Base-by-base conservation (phyloP, 64 coral and sea anemone species). In the Exaiptasia diaphana region DNA sequence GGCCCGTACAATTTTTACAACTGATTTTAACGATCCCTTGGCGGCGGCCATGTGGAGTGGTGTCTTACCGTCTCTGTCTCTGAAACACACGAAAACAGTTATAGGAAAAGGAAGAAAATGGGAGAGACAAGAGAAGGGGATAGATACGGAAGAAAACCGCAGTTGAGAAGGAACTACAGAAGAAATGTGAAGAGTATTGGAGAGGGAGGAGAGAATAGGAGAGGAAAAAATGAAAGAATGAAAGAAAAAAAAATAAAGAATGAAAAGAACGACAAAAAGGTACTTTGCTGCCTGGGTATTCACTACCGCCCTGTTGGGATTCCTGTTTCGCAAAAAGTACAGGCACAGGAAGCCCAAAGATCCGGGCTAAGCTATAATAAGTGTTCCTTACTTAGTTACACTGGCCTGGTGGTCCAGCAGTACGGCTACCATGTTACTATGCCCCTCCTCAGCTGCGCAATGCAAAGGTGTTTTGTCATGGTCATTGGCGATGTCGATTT, bases 401-500 rank as follows among this genome's bases (percentile, higher is more conserved):
- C 30, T 56, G 12, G 76, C 76, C 13, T 49, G 38, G 5, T 63
- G 22, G 26, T 79, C 53, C 18, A 79, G 50, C n/a, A 79, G 30
- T 24, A 63, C 14, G 4, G 35, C 22, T 34, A 79, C 76, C 3
- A 79, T 21, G 21, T 61, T 43, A 26, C 38, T 56, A 36, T 79
- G 76, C 0, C 76, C 76, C 29, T 61, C 38, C 52, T 60, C 56
- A 7, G 76, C 52, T 43, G 76, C 76, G n/a, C 34, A 35, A 36
- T 61, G 57, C 34, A 79, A 44, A 35, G 76, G 37, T 0, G 76
- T 79, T 32, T 54, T 58, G 14, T 79, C 76, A 1, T 40, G 23
- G 35, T 79, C 76, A 38, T 79, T 33, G 24, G 40, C 53, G 38
- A 41, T 22, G 24, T 79, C 76, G 46, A 79, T 58, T n/a, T 79